A percentile compares a stretch with the other conserved stretches of the same genome.
These are phyloP conservation scores for Hemichromis elongatus DNA, from an alignment of 2,113 vertebrate genomes.

Conservation along the genomic window DNA sequence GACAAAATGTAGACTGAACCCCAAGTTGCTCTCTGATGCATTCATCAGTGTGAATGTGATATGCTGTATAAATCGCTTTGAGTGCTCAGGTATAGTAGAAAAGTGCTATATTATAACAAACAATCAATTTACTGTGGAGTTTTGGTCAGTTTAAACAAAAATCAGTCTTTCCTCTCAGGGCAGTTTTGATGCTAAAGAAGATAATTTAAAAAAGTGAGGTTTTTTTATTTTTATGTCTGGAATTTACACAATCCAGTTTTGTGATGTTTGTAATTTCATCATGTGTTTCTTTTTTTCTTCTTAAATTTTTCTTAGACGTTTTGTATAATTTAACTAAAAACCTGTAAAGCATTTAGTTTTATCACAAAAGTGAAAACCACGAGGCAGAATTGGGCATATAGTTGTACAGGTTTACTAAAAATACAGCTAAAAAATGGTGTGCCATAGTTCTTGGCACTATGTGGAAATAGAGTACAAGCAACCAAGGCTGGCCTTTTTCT, in stretches of 20 bases:
- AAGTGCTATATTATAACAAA: background rate
- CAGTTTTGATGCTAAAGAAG: background rate
- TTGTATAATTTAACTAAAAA: background rate
- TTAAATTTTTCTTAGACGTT: background rate
- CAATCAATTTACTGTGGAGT: background rate
- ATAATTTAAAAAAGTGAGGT: background rate
- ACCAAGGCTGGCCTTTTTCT: background rate
- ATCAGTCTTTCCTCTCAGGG: background rate
- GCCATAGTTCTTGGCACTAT: background rate
- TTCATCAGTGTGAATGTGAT: background rate
- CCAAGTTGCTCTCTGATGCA: background rate
- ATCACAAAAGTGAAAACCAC: background rate
- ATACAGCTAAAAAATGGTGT: background rate
- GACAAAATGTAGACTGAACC: background rate
- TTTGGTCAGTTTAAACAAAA: background rate
- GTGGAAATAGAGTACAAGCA: background rate
- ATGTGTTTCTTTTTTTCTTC: background rate
- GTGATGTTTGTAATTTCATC: background rate
- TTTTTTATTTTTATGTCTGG: background rate
- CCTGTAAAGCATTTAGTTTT: background rate
- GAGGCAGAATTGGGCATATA: background rate
- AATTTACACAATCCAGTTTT: background rate
- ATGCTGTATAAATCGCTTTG: background rate
- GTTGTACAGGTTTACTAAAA: background rate
- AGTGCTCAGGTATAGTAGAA: background rate